Evolutionary conservation across 2,888 invertebrate genomes (phyloP), one percentile per base, ranked within the genome.

Genomic region (Drosophila prostipennis): DNA sequence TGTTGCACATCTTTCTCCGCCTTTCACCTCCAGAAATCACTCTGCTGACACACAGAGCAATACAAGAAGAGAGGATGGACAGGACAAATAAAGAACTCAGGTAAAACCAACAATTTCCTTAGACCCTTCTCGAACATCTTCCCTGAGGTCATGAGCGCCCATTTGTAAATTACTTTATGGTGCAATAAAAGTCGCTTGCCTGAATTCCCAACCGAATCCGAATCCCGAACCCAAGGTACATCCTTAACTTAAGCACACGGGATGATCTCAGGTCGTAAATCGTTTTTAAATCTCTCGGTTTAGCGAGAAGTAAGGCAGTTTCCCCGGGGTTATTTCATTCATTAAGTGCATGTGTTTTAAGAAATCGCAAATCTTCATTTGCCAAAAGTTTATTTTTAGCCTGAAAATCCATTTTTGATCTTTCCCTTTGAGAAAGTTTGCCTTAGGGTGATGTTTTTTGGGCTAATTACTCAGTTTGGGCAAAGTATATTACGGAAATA

Each of bases 131-230:
- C 45, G 52, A 65, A 46, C 13, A 52, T 68, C 76, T 64, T 49
- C 29, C 49, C 39, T 48, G 45, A 52, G 42, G 45, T 77, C 61
- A 78, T 85, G 82, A 69, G 73, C 71, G 67, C 80, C 84, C 80
- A 78, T 76, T 80, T 74, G 60, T 76, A 83, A 74, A 83, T 81
- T 86, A 86, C 79, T 86, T 80, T 80, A 77, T 76, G 77, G 65
- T 52, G 69, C 61, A 60, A 61, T 74, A 61, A 69, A 72, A 58
- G 36, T 49, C 37, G 53, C 40, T 52, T 14, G 72, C 46, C 42
- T 16, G 64, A 46, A 45, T 19, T 37, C 19, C 49, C 48, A 46
- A 52, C 37, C 59, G 43, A 53, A 43, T 61, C 51, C 59, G 16
- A 45, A 2, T 37, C 37, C 37, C 13, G 13, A 42, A 4, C 26